These are phyloP conservation scores for Gymnocephalus cernua DNA, from an alignment of 2,113 vertebrate species.

Conservation along the genomic window DNA sequence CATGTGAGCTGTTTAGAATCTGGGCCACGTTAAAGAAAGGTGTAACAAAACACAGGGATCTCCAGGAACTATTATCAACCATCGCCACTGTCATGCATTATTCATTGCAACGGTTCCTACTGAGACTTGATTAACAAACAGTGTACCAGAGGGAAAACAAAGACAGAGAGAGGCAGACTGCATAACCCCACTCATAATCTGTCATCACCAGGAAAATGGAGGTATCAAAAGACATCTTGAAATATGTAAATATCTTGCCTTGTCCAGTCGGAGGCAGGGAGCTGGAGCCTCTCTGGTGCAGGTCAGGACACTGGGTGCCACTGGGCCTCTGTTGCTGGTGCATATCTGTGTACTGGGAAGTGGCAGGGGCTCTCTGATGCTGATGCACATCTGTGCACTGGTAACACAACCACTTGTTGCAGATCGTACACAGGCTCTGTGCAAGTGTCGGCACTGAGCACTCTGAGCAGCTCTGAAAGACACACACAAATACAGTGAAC, in stretches of 20 bases:
- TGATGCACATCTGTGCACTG: conserved; percentile 87
- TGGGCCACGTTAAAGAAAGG: conserved; percentile 79
- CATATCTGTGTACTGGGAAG: conserved; percentile 68
- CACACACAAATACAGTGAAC: conserved; percentile 3
- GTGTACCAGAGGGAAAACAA: conserved; percentile 22
- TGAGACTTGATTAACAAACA: conserved; percentile 58
- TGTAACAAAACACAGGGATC: conserved; percentile 65
- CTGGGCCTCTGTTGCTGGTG: conserved; percentile 72
- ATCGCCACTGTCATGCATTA: conserved; percentile 70
- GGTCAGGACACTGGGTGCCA: conserved; percentile 68
- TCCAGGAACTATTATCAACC: conserved; percentile 69
- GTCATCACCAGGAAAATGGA: not conserved
- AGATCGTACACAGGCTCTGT: conserved; percentile 85
- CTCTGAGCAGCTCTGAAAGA: conserved; percentile 82
- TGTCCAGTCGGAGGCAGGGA: conserved; percentile 67
- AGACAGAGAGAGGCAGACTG: conserved; percentile 8
- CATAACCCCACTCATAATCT: conserved; percentile 3
- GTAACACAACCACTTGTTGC: conserved; percentile 88
- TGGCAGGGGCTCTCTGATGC: conserved; percentile 68
- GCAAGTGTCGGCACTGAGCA: conserved; percentile 82
- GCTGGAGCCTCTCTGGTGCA: conserved; percentile 70
- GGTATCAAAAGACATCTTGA: not conserved
- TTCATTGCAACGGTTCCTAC: conserved; percentile 61
- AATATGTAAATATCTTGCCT: conserved; percentile 56
- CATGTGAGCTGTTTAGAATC: conserved; percentile 66